Base-by-base conservation (phyloP, 2,888 invertebrate species). In the Bellardia bayeri region DNA sequence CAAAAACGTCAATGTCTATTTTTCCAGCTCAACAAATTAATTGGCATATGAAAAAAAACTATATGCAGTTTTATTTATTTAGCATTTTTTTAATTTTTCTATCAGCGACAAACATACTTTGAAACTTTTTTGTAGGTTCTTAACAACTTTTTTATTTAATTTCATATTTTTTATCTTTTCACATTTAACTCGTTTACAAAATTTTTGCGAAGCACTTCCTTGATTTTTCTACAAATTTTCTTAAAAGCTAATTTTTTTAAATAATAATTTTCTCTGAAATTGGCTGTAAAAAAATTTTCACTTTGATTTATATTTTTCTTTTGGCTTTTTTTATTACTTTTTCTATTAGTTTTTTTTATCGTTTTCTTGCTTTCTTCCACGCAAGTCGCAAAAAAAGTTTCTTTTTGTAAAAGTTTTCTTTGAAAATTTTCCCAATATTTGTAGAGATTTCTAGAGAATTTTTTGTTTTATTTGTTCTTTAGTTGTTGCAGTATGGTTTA, bases 1-100 rank as follows among this genome's bases (percentile, higher is more conserved):
- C 56, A 51, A 40, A 88, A 85, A 86, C 83, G 86, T 88, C 88
- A 88, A n/a, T 63, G 63, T 81, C 79, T 82, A 23, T 68, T 66
- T 66, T 66, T 66, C 37, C 37, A 72, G 82, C 85, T 61, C 69
- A 79, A 71, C 16, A 84, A 72, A 78, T 72, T 72, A 68, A 80
- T 69, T 64, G 40, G 56, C 56, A 37, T 80, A 72, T 75, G 81
- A 75, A 56, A 79, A 69, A 69, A 79, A 69, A 69, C 23, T 51
- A 7, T 66, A 56, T 69, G 33, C n/a, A 76, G 51, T 40, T 84
- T 79, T 61, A 42, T 84, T 79, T 61, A 42, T 68, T 79, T 72
- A 23, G 7, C 14, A 58, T 85, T 76, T 69, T 42, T 61, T 58
- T 49, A 30, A 56, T 66, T 14, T 7, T 58, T 37, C 72, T 66